Conservation (phyloP, 2,797 vertebrate species). For the Paguma larvata region DNA sequence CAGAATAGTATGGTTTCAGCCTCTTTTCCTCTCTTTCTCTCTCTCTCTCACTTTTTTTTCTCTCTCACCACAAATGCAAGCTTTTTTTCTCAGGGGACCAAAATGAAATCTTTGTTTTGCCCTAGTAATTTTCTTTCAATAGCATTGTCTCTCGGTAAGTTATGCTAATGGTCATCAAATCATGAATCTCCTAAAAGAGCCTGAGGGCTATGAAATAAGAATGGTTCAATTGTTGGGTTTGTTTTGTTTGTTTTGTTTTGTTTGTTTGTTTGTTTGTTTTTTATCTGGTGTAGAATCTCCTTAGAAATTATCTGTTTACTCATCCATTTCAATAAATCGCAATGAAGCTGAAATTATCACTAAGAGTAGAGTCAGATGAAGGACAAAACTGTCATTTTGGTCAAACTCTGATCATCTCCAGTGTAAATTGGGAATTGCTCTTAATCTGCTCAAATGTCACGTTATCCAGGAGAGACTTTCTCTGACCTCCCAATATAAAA, state of each 20-base stretch:
- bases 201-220: constrained; percentile 86
- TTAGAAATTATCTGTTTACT: constrained; percentile 86
- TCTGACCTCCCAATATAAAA: constrained; percentile 54
- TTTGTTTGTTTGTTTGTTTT: too few relatives aligned
- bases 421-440: constrained; percentile 67
- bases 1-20: neutral
- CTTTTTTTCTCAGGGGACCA: constrained; percentile 15
- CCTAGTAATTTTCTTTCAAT: constrained; percentile 64
- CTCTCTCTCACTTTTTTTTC: neutral
- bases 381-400: constrained; percentile 71
- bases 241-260: neutral
- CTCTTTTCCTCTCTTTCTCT: neutral
- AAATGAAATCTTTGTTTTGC: neutral
- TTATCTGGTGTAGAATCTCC: constrained; percentile 82
- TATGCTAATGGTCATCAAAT: constrained; percentile 87
- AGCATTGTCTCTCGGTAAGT: constrained; percentile 80
- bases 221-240: constrained; percentile 80
- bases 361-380: constrained; percentile 68
- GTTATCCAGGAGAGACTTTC: constrained; percentile 29
- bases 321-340: constrained; percentile 89
- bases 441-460: constrained; percentile 70
- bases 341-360: constrained; percentile 86
- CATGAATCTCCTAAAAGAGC: constrained; percentile 87
- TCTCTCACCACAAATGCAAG: constrained; percentile 47
- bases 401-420: constrained; percentile 41